These are phyloP conservation scores for Oasisia sp. DNA, from an alignment of 2,888 invertebrate genomes.

Conservation along the genomic window DNA sequence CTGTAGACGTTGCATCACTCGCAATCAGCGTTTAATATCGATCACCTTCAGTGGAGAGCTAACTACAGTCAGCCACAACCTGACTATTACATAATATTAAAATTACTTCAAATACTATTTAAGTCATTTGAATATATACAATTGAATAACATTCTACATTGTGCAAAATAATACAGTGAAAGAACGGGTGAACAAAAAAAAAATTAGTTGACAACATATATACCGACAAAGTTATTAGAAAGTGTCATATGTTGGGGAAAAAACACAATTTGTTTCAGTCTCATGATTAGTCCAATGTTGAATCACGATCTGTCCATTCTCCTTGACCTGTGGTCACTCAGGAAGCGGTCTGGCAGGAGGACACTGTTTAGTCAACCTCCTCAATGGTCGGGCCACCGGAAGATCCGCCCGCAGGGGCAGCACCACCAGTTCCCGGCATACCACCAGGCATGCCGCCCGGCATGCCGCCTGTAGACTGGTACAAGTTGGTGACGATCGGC, in stretches of 20 bases:
- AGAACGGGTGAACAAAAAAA: background rate
- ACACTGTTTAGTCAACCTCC: constrained; percentile 69
- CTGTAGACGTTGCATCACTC: background rate
- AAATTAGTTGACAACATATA: background rate
- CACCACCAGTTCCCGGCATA: constrained; percentile 49
- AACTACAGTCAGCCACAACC: background rate
- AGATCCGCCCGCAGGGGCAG: constrained; percentile 43
- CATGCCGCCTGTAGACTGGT: constrained; percentile 75
- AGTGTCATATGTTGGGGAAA: background rate
- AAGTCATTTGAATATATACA: too few species aligned
- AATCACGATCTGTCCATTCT: background rate
- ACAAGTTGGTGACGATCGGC: constrained; percentile 94
- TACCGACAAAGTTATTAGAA: background rate
- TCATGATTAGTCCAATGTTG: background rate
- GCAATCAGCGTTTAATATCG: background rate
- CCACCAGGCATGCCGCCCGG: constrained; percentile 77
- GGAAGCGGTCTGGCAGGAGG: background rate
- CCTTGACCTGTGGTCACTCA: background rate
- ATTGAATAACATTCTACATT: too few species aligned
- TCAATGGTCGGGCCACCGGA: constrained; percentile 68
- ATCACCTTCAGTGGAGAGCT: background rate
- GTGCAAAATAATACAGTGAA: too few species aligned
- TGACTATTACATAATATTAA: too few species aligned
- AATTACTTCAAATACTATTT: too few species aligned
- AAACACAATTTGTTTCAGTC: background rate